Evolutionary conservation across 2,888 invertebrate genomes (phyloP).

Genomic region (Lamellibrachia columna): DNA sequence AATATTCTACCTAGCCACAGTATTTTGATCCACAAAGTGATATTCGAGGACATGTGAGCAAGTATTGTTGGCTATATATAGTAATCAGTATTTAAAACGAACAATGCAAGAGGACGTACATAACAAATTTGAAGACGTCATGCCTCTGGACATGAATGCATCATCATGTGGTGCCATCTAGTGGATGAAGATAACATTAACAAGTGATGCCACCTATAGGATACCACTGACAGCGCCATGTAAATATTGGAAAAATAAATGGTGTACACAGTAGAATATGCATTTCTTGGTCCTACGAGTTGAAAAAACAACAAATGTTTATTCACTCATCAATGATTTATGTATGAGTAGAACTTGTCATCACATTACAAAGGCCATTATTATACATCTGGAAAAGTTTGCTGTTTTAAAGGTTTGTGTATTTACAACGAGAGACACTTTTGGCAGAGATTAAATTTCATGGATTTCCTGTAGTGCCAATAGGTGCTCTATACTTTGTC

Average conservation of each 20-base stretch:
- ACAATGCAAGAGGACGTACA: not conserved
- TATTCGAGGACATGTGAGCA: not conserved
- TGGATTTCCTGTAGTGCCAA: too few species aligned
- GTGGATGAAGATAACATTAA: not conserved
- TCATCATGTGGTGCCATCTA: not conserved
- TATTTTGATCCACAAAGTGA: not conserved
- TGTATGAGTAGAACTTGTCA: not conserved
- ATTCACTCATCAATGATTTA: not conserved
- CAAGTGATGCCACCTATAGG: not conserved
- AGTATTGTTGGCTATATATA: not conserved
- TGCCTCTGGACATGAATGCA: not conserved
- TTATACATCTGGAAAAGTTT: not conserved
- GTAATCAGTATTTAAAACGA: not conserved
- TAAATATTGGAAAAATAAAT: not conserved
- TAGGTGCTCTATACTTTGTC: too few species aligned
- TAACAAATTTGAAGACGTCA: not conserved
- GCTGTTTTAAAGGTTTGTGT: too few species aligned
- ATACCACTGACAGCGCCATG: not conserved
- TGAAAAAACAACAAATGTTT: not conserved
- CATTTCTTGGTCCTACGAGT: not conserved
- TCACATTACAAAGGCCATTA: not conserved
- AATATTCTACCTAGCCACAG: not conserved
- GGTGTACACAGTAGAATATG: not conserved
- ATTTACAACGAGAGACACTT: too few species aligned
- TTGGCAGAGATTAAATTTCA: too few species aligned